Base-by-base conservation (phyloP, 2,888 invertebrate species). In the Ophraella communa region DNA sequence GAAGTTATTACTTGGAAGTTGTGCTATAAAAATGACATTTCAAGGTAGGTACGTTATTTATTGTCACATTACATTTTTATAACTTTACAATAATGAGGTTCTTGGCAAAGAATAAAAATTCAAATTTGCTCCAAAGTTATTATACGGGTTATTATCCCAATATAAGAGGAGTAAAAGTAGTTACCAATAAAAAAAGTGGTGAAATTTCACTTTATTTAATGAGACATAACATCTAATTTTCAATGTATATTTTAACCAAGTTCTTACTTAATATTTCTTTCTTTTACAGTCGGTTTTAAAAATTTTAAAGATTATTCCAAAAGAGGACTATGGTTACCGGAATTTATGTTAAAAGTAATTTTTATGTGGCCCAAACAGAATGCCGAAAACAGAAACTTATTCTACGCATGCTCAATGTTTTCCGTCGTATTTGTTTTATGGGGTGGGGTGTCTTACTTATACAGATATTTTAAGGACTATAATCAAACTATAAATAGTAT, bases 321-420 rank as follows among this genome's bases (percentile, higher is more conserved):
- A 4, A 44, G 33, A 35, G 20, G 33, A 10, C 33, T 63, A 17
- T 24, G 35, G n/a, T 14, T 63, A 8, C 57, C 63, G 1, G 58
- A 63, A 45, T n/a, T 52, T 11, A 58, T 63, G 18, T 47, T 63
- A 20, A 63, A 39, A 27, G 24, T 52, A 10, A 53, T 63, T n/a
- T 53, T 23, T 2, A 63, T 58, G 57, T 63, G 63, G 58, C 63
- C 63, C 5, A 21, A 20, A 3, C 17, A 33, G n/a, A 17, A 53
- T 51, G 18, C 4, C 2, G 30, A 20, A 24, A 27, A 17, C 39
- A 45, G 24, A 44, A 49, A 45, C n/a, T 1, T 45, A 14, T 23
- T 57, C 18, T 58, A 35, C 14, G 11, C 44, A 35, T 53, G 14
- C 0, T 53, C 33, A 0, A 58, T 58, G 21, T 33, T 49, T 8